Percentiles rank a stretch among this genome's conserved stretches.
Conservation (phyloP, 2,888 invertebrate species). For the Drosophila nigricruria region DNA sequence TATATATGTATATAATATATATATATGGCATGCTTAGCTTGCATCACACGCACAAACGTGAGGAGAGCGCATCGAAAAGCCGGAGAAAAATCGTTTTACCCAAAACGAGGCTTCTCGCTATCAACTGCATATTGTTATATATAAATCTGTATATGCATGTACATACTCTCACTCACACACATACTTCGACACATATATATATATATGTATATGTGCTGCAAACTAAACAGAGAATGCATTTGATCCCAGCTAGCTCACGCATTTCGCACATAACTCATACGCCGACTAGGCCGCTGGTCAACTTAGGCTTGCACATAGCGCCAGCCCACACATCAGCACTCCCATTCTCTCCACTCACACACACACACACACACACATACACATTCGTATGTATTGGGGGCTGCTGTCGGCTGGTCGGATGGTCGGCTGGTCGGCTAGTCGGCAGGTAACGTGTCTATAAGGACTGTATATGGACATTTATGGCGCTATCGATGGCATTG, state of each 20-base stretch:
- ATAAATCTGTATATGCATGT: neutral
- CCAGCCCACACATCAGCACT: neutral
- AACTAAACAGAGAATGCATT: slow-evolving; percentile 62
- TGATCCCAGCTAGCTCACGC: slow-evolving; percentile 58
- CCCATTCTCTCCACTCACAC: neutral
- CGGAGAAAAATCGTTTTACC: slow-evolving; percentile 62
- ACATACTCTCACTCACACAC: neutral
- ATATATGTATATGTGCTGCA: slow-evolving; percentile 18
- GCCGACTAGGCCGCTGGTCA: slow-evolving; percentile 53
- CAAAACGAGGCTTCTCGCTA: slow-evolving; percentile 11
- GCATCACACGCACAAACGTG: slow-evolving; percentile 3
- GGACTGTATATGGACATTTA: slow-evolving; percentile 52
- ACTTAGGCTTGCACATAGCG: slow-evolving; percentile 47
- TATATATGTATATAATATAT: neutral
- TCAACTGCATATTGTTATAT: neutral
- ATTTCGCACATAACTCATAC: slow-evolving; percentile 69
- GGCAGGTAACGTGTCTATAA: slow-evolving; percentile 26
- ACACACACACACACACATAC: neutral
- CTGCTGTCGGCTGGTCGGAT: neutral
- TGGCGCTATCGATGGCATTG: slow-evolving; percentile 79
- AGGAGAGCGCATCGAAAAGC: slow-evolving; percentile 53
- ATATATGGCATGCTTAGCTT: neutral
- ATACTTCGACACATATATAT: neutral
- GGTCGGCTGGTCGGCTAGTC: neutral
- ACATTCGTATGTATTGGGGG: slow-evolving; percentile 9